Conservation (phyloP, 1,140 invertebrate genomes). For the Trachelipus rathkii region DNA sequence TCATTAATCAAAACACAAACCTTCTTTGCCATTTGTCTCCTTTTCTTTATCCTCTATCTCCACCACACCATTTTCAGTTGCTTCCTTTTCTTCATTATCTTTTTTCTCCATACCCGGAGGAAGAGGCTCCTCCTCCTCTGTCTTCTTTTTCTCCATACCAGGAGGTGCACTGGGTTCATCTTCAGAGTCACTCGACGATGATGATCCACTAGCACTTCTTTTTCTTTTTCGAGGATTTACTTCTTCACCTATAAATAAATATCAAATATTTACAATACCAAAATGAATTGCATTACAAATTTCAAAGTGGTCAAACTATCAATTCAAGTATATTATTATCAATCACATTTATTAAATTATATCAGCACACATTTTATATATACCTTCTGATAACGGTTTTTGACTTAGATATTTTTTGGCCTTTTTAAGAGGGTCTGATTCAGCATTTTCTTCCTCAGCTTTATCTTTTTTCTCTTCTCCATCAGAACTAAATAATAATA, state of each 20-base stretch:
- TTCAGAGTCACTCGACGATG: slow-evolving; percentile 46
- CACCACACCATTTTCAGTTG: slow-evolving; percentile 43
- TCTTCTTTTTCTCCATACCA: slow-evolving; percentile 41
- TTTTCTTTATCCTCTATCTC: slow-evolving; percentile 45
- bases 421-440: slow-evolving; percentile 52
- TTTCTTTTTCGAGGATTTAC: slow-evolving; percentile 21
- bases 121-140: slow-evolving; percentile 48
- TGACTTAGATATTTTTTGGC: slow-evolving; percentile 52
- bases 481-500: slow-evolving; percentile 38
- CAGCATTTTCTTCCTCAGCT: slow-evolving; percentile 38
- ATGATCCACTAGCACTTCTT: slow-evolving; percentile 18
- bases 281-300: not conserved
- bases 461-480: slow-evolving; percentile 40
- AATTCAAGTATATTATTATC: no score
- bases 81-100: slow-evolving; percentile 39
- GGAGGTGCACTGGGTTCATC: slow-evolving; percentile 50
- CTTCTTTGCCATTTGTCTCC: slow-evolving; percentile 42
- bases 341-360: no score
- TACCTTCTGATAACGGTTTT: slow-evolving; percentile 46
- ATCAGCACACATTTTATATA: no score
- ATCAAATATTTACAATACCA: not conserved
- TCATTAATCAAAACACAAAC: not conserved
- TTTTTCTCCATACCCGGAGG: slow-evolving; percentile 48
- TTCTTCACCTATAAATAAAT: not conserved
- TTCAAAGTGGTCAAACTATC: no score